These are phyloP conservation scores for Loripinus fragilis DNA, from an alignment of 2,888 invertebrate species.

Conservation along the genomic window DNA sequence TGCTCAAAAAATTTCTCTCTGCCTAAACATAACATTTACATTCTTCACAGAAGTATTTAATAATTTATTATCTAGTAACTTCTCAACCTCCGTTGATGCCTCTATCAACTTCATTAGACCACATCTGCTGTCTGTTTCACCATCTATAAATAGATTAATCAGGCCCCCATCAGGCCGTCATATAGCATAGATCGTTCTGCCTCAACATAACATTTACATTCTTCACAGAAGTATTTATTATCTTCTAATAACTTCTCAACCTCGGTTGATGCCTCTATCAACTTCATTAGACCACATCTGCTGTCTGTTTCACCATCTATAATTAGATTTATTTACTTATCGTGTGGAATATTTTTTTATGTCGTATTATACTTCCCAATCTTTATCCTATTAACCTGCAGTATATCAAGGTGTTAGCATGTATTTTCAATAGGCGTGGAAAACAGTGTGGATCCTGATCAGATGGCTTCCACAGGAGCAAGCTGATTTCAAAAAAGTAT, in stretches of 20 bases:
- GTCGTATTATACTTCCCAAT: too few relatives aligned
- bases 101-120: constrained; percentile 71
- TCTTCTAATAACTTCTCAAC: constrained; percentile 91
- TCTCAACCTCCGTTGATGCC: constrained; percentile 86
- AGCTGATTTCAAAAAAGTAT: too few relatives aligned
- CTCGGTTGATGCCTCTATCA: constrained; percentile 76
- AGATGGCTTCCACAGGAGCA: too few relatives aligned
- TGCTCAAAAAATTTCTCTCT: too few relatives aligned
- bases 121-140: constrained; percentile 46
- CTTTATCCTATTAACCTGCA: too few relatives aligned
- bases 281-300: constrained; percentile 60
- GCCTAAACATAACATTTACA: constrained; percentile 96
- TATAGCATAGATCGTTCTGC: constrained; percentile 94
- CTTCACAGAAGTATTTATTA: constrained; percentile 96
- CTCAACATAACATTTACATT: constrained; percentile 94
- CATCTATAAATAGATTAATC: constrained; percentile 35
- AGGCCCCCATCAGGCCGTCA: constrained; percentile 87
- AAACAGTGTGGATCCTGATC: too few relatives aligned
- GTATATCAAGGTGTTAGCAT: too few relatives aligned
- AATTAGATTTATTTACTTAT: too few relatives aligned
- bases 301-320: constrained; percentile 54
- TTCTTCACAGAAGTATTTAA: constrained; percentile 95
- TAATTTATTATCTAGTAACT: constrained; percentile 93
- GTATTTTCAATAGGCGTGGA: too few relatives aligned
- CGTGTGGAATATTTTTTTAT: too few relatives aligned